Evolutionary conservation across 2,113 vertebrate species (phyloP), one percentile per base, ranked within the genome.

Genomic region (Abramis brama): DNA sequence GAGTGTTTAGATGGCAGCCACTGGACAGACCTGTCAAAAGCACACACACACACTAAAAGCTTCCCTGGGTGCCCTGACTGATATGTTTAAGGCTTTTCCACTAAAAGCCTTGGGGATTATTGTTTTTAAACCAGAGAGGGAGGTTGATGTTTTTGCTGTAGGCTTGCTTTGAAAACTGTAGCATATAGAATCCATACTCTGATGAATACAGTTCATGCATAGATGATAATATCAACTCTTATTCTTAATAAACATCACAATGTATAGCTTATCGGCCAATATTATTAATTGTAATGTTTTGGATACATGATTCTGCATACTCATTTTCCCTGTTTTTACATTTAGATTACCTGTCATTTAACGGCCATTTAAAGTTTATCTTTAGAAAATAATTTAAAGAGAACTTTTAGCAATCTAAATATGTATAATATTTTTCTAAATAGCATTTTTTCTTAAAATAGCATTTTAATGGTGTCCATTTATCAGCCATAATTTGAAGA

Each of bases 1-100:
- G 11, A 30, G 45, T 25, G 62, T 79, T 85, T 84, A 47, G 59
- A 78, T 77, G 52, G 43, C 64, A 73, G 21, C 50, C 23, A 5
- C 50, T 83, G 82, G 68, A 74, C 66, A 83, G 68, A 83, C 47
- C 82, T 59, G 82, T 83, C 82, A 83, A 83, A 83, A 68, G 33
- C 50, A 73, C 66, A 8, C 50, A 8, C 50, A 59, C 45, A 83
- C 52, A 43, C 68, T 73, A 83, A 83, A 83, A 83, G 82, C 82
- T 74, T 73, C 66, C 13, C 8, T 43, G 11, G 50, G 33, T 71
- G 76, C 6, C 52, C 70, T 11, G 33, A 59, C 47, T 79, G 50
- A 43, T 19, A 68, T 59, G 84, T 70, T 70, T 36, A 80, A 71
- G 84, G 64, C 64, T 59, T 59, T 80, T 25, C 77, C 68, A 45